Conservation (phyloP, 2,113 vertebrate species). For the Eudorcas thomsonii region DNA sequence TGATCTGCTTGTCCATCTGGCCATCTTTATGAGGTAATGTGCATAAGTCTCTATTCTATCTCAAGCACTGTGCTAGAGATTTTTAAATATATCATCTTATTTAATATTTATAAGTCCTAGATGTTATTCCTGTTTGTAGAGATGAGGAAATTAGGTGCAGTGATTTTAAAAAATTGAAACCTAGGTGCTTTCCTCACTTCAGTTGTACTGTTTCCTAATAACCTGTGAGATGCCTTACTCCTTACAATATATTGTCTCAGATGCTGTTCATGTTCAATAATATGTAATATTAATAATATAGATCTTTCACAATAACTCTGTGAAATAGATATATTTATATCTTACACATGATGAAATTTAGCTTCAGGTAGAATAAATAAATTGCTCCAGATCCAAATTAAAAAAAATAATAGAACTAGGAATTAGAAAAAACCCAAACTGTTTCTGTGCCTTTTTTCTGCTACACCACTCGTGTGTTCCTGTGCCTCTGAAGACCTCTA, state of each 20-base stretch:
- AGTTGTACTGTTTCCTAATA: not conserved
- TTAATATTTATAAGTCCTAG: constrained; percentile 21
- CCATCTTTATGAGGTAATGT: not conserved
- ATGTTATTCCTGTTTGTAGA: constrained; percentile 20
- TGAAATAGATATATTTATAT: not conserved
- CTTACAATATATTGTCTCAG: not conserved
- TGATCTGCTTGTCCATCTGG: not conserved
- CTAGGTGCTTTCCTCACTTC: not conserved
- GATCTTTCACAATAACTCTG: not conserved
- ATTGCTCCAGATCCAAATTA: constrained; percentile 5
- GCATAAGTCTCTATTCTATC: not conserved
- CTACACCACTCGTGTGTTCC: not conserved
- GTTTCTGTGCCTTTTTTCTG: not conserved
- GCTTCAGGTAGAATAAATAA: not conserved
- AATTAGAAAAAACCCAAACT: not conserved
- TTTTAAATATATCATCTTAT: constrained; percentile 25
- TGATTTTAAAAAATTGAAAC: constrained; percentile 32
- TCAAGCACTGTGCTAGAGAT: not conserved
- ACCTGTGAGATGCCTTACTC: not conserved
- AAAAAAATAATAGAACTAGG: not conserved
- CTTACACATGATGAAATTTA: constrained; percentile 15
- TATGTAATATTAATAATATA: not conserved
- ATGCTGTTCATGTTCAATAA: not conserved
- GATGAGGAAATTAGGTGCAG: not conserved
- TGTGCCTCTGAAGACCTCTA: not conserved